Conservation (phyloP, 2,888 invertebrate species). For the Venusia cambrica region DNA sequence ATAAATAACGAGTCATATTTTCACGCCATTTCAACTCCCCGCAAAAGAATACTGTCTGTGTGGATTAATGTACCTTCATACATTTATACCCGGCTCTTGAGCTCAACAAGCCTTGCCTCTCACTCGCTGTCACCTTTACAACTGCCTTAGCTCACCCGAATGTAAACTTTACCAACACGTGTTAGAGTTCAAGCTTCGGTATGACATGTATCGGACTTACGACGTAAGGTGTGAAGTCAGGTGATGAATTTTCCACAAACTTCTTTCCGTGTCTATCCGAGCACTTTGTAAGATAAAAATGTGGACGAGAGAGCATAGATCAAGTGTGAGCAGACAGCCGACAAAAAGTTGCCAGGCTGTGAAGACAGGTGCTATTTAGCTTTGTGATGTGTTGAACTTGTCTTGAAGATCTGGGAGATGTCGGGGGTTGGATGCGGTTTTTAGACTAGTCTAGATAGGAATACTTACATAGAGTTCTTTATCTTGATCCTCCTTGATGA, state of each 20-base stretch:
- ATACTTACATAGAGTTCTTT: too few relatives aligned
- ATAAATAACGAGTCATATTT: constrained; percentile 78
- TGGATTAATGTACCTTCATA: constrained; percentile 79
- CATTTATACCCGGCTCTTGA: constrained; percentile 64
- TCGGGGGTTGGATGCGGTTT: too few relatives aligned
- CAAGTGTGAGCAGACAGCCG: constrained; percentile 57
- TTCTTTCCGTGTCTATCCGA: constrained; percentile 76
- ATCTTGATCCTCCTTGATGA: too few relatives aligned
- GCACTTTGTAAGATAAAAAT: constrained; percentile 80
- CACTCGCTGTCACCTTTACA: constrained; percentile 38
- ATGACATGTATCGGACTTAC: constrained; percentile 26
- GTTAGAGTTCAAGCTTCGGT: constrained; percentile 25
- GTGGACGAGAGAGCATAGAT: constrained; percentile 73
- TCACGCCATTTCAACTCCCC: constrained; percentile 77
- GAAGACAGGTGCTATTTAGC: constrained; percentile 55
- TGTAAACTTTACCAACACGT: constrained; percentile 16
- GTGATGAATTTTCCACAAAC: constrained; percentile 74
- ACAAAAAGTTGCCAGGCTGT: constrained; percentile 56
- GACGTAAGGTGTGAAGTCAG: constrained; percentile 29
- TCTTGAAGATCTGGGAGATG: constrained; percentile 21
- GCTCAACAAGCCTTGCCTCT: constrained; percentile 48
- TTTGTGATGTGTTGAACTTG: constrained; percentile 44
- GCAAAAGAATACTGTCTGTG: constrained; percentile 75
- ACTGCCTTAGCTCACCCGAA: constrained; percentile 21
- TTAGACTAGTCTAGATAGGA: too few relatives aligned